Evolutionary conservation across 2,113 vertebrate species (phyloP).

Genomic region (Pseudois nayaur): DNA sequence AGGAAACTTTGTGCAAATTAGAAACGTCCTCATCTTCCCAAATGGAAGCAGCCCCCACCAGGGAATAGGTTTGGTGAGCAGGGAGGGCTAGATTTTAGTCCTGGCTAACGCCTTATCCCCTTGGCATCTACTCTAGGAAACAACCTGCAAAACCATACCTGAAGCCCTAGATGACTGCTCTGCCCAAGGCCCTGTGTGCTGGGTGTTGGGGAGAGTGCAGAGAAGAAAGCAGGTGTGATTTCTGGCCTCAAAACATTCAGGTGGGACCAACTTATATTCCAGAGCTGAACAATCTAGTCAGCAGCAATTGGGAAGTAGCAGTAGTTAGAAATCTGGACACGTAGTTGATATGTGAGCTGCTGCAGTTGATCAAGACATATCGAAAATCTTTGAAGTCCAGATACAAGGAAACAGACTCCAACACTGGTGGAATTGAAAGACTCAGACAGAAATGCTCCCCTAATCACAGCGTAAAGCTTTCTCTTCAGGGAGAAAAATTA

Average conservation of each 20-base stretch:
- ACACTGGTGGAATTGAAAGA: neutral
- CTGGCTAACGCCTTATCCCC: neutral
- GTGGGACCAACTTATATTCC: neutral
- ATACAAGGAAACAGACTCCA: neutral
- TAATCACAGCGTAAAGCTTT: constrained; percentile 5
- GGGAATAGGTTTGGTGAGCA: neutral
- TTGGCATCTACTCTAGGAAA: neutral
- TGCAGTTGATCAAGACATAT: neutral
- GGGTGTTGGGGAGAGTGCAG: neutral
- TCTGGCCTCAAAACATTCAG: neutral
- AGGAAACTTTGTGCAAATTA: neutral
- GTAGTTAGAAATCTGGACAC: neutral
- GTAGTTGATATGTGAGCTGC: neutral
- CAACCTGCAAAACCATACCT: neutral
- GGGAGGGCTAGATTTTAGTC: neutral
- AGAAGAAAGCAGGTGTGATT: neutral
- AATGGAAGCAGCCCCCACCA: neutral
- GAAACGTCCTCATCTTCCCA: neutral
- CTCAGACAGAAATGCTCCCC: neutral
- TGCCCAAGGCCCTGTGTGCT: neutral
- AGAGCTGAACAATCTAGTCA: neutral
- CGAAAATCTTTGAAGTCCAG: neutral
- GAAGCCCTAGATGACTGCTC: neutral
- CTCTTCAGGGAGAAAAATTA: neutral
- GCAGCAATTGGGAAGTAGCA: neutral